phyloP scores from a whole-genome alignment of 2,113 vertebrate species.

The Vimba vimba region DNA sequence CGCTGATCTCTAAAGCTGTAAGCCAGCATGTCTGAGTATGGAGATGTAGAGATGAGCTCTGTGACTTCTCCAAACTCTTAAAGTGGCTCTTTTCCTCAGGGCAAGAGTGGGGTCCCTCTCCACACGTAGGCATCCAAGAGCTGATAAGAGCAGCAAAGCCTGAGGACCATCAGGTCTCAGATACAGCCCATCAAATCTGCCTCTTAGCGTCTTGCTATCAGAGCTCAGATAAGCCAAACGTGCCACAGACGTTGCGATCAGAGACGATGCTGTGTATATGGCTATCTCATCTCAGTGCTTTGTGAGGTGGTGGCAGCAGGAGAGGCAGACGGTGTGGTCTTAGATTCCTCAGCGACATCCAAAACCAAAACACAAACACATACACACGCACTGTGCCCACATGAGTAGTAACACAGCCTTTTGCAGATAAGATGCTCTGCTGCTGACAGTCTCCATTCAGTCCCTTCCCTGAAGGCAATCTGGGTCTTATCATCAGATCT shows the following conservation, averaged over 20 bases:
- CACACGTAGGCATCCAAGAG: conserved; percentile 37
- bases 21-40: conserved; percentile 25
- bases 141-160: conserved; percentile 50
- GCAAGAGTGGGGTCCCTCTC: conserved; percentile 22
- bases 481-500: conserved; percentile 4
- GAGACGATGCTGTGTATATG: conserved; percentile 2
- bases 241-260: conserved; percentile 28
- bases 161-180: conserved; percentile 31
- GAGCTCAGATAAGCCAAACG: conserved; percentile 47
- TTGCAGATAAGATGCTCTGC: conserved; percentile 32
- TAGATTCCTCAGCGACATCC: conserved; percentile 35
- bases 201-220: conserved; percentile 45
- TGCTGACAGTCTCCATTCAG: conserved; percentile 21
- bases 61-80: conserved; percentile 20
- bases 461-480: conserved; percentile 30
- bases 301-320: conserved; percentile 34
- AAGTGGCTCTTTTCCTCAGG: conserved; percentile 35
- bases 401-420: conserved; percentile 39
- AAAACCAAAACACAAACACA: conserved; percentile 39
- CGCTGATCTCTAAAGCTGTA: conserved; percentile 25
- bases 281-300: conserved; percentile 23
- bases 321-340: conserved; percentile 47
- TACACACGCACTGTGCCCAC: conserved; percentile 6
- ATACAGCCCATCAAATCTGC: conserved; percentile 33
- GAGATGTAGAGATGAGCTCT: conserved; percentile 21